Evolutionary conservation across 1,140 invertebrate genomes (phyloP), one percentile per base, ranked within the genome.

Genomic region (Platorchestia sp.): DNA sequence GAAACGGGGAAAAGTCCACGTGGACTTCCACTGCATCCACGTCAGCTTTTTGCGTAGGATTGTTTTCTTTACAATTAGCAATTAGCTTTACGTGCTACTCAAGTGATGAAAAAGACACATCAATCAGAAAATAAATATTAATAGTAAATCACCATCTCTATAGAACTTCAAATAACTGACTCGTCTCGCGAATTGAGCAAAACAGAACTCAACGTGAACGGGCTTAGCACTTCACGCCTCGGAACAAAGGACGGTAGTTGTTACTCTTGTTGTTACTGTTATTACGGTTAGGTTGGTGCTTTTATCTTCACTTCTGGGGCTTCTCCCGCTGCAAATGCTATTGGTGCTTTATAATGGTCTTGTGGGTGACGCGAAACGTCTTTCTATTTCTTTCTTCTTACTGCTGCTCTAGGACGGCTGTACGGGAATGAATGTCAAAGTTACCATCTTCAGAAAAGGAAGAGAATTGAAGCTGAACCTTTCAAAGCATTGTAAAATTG

Each of bases 231-330:
- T 93, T 93, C 45, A 93, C 91, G 91, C 91, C 91, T 93, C 91
- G 40, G 91, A 93, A 93, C 91, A 93, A 93, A 93, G 91, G 91
- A 93, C 91, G 91, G 91, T 93, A 93, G 91, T 93, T 93, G 91
- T 93, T 93, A 44, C 91, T 45, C 44, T 93, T 93, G 91, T 93
- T 93, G 91, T 93, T 93, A 93, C 91, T 93, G 91, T 93, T 93
- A 93, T 93, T 93, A 93, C 91, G 45, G 91, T 93, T 93, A 93
- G 91, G 91, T 47, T 93, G 91, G 91, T 93, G 91, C 91, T 93
- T 93, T 93, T 93, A 93, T 93, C 45, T 93, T 93, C 91, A 93
- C 91, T 93, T 93, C 91, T 93, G 91, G 45, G 91, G 44, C 91
- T 93, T 93, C 91, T 93, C 91, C 45, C 91, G 44, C 91, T 47